A percentile compares a stretch with the other conserved stretches of the same genome.
Evolutionary conservation across 2,888 invertebrate species (phyloP).

Genomic region (Lasioglossum pauxillum): DNA sequence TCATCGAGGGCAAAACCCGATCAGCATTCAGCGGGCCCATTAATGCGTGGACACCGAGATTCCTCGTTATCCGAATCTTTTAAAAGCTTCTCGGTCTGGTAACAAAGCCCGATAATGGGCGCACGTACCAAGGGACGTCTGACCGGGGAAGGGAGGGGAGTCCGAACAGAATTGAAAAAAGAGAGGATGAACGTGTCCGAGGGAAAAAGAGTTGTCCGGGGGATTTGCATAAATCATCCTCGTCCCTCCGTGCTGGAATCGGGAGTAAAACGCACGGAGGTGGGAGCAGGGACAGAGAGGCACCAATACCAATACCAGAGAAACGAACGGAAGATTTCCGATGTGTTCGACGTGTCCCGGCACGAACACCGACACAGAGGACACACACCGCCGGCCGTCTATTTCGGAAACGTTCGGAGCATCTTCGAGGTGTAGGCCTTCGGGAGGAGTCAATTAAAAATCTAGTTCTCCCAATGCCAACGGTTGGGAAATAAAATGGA

Average conservation of each 20-base stretch:
- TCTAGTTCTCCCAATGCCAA: constrained; percentile 83
- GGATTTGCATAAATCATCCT: constrained; percentile 63
- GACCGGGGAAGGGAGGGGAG: background rate
- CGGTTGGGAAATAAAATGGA: constrained; percentile 78
- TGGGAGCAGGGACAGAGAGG: background rate
- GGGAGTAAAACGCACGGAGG: background rate
- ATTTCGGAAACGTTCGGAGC: constrained; percentile 38
- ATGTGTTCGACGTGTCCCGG: background rate
- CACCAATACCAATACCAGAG: background rate
- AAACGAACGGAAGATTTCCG: constrained; percentile 34
- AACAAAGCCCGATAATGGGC: constrained; percentile 33
- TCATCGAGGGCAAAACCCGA: background rate
- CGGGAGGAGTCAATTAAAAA: constrained; percentile 77
- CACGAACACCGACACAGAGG: constrained; percentile 4
- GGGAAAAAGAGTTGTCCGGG: background rate
- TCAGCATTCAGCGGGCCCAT: constrained; percentile 39
- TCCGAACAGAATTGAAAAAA: constrained; percentile 1
- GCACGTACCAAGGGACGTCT: background rate
- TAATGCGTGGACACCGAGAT: constrained; percentile 51
- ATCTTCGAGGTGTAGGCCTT: constrained; percentile 35
- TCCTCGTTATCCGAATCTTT: constrained; percentile 46
- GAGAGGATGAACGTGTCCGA: background rate
- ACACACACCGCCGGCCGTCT: background rate
- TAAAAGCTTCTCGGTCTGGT: constrained; percentile 57
- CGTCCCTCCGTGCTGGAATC: constrained; percentile 23